These are phyloP conservation scores for Stenichneumon culpator DNA, from an alignment of 2,888 invertebrate species.

Conservation along the genomic window DNA sequence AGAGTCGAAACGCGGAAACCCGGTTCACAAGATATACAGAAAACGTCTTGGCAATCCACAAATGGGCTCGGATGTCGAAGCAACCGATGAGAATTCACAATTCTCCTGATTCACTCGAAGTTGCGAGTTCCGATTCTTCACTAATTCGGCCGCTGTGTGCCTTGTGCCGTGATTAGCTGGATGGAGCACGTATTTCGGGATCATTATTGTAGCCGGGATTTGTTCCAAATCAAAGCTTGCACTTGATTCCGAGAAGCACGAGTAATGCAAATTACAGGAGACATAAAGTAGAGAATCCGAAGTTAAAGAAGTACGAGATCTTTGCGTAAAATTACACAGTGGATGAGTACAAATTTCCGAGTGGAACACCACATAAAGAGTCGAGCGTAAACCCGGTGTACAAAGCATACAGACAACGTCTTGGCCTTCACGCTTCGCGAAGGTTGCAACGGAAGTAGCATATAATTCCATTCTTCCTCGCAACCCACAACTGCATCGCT, in stretches of 20 bases:
- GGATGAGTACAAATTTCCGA: not conserved
- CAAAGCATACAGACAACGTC: not conserved
- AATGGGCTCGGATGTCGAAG: too few relatives aligned
- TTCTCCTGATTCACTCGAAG: too few relatives aligned
- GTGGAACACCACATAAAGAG: not conserved
- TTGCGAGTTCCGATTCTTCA: too few relatives aligned
- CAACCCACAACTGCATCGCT: slow-evolving; percentile 32
- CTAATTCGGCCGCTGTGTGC: too few relatives aligned
- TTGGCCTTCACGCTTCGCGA: slow-evolving; percentile 49
- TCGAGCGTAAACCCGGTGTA: slow-evolving; percentile 13
- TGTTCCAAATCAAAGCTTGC: not conserved
- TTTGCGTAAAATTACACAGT: slow-evolving; percentile 15
- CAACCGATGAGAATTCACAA: too few relatives aligned
- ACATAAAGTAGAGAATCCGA: not conserved
- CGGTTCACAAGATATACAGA: not conserved
- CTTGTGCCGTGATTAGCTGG: too few relatives aligned
- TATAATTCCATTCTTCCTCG: slow-evolving; percentile 37
- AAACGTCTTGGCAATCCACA: slow-evolving; percentile 3
- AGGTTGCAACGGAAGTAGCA: slow-evolving; percentile 52
- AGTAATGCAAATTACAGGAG: not conserved
- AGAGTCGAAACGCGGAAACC: slow-evolving; percentile 3
- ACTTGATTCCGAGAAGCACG: not conserved
- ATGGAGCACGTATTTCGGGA: too few relatives aligned
- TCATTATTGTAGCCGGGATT: not conserved
- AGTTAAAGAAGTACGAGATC: slow-evolving; percentile 3